phyloP scores from a whole-genome alignment of 2,113 vertebrate species.

The Chamaetylas fuelleborni region DNA sequence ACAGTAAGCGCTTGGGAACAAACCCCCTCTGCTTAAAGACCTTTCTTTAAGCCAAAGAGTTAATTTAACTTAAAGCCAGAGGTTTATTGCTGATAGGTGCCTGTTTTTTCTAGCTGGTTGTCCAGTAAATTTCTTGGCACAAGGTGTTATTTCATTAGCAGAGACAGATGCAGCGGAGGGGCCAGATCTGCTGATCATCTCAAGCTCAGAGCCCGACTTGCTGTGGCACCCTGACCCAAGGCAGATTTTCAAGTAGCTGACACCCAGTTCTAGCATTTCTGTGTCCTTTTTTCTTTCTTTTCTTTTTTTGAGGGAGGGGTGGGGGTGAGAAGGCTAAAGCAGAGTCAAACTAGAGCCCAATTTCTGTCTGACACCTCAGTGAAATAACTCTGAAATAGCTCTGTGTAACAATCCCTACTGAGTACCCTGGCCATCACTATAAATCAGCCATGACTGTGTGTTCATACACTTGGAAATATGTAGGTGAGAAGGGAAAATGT shows the following conservation, averaged over 20 bases:
- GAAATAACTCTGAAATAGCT: constrained; percentile 59
- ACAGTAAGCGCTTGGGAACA: accelerated
- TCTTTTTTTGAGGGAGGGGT: neutral
- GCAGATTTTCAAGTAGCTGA: neutral
- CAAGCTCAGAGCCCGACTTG: neutral
- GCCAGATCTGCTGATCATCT: neutral
- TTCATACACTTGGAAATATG: constrained; percentile 27
- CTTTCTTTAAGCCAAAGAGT: constrained; percentile 16
- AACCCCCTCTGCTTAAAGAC: neutral
- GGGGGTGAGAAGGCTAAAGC: constrained; percentile 42
- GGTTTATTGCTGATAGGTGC: constrained; percentile 17
- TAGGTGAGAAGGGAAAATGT: constrained; percentile 54
- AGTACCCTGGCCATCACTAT: constrained; percentile 43
- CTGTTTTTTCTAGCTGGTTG: neutral
- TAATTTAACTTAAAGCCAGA: neutral
- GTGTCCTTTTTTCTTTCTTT: too few species aligned
- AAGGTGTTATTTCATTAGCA: constrained; percentile 35
- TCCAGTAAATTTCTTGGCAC: constrained; percentile 43
- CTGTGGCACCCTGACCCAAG: neutral
- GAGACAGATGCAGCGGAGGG: neutral
- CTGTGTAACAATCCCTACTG: constrained; percentile 50
- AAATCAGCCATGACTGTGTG: constrained; percentile 43
- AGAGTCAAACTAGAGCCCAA: constrained; percentile 30
- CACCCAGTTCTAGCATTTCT: neutral
- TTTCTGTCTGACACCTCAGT: constrained; percentile 62